Base-by-base conservation (phyloP, 2,797 vertebrate species). In the Notoglanidium macrostoma region DNA sequence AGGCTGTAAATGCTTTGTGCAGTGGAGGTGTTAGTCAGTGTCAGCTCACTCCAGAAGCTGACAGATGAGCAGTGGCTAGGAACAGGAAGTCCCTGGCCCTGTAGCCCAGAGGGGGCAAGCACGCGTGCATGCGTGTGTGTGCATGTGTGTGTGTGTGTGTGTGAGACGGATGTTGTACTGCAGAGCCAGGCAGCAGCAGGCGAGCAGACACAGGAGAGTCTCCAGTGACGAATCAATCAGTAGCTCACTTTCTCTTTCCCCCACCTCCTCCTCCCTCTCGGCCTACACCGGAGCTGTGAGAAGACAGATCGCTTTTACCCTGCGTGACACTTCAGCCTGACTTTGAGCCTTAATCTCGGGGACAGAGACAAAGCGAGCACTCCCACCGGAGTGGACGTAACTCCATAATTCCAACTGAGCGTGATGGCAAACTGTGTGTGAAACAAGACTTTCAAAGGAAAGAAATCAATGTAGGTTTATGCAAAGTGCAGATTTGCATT, bases 1-100 rank as follows among this genome's bases (percentile, higher is more conserved):
- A 95, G 92, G 86, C 88, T 93, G 93, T 94, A 96, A 95, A 94
- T 93, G 95, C 93, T 94, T 96, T 95, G 95, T 92, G 92, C 93
- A 11, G 51, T 91, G 26, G 12, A 0, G 0, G 93, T 94, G 94
- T 95, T 93, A 94, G 93, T 91, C 91, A 91, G 91, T 95, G 94
- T 94, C 94, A 94, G 90, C 92, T 92, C 88, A 86, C 91, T 88
- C 0, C 5, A 91, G 92, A 88, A 88, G 89, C 91, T 90, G 91
- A 93, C 93, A 92, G 90, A 94, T 91, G 95, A 94, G 91, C 90
- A 91, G 88, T 89, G 89, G 89, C 8, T 11, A 86, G 89, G 86
- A 92, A 92, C 87, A 8, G 87, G 91, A 92, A 90, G 92, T 91
- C 88, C 90, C 87, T 68, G 87, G 88, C 35, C 90, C 88, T 86